Conservation (phyloP, 2,113 vertebrate species). For the Lipophrys pholis region DNA sequence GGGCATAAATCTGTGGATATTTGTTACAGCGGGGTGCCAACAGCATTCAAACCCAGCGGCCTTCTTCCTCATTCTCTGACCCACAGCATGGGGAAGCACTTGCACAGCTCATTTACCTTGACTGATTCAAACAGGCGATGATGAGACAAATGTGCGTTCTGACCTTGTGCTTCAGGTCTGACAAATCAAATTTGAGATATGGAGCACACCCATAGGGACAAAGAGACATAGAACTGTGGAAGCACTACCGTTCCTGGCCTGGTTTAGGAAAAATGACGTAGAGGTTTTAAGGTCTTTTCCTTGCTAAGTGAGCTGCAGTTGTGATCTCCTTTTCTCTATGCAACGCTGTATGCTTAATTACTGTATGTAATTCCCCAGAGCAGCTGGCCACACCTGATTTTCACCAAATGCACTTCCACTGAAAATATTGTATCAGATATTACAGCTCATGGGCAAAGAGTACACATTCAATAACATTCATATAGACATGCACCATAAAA, state of each 20-base stretch:
- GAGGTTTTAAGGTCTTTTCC: constrained; percentile 29
- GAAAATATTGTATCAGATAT: constrained; percentile 13
- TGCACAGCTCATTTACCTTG: constrained; percentile 42
- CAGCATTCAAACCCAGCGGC: constrained; percentile 12
- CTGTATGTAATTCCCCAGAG: constrained; percentile 22
- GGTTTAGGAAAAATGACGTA: constrained; percentile 27
- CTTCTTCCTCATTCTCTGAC: constrained; percentile 48
- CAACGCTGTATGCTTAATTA: constrained; percentile 40
- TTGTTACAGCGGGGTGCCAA: constrained; percentile 21
- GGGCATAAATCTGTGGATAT: constrained; percentile 11
- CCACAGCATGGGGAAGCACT: constrained; percentile 32
- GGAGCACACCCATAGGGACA: constrained; percentile 10
- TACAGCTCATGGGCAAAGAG: neutral
- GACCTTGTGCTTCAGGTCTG: constrained; percentile 22
- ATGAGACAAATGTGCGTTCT: constrained; percentile 20
- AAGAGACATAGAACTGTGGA: constrained; percentile 2
- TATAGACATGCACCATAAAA: neutral
- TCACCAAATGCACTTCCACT: constrained; percentile 7
- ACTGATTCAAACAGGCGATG: constrained; percentile 28
- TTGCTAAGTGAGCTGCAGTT: constrained; percentile 10
- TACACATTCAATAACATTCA: constrained; percentile 19
- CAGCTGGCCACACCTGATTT: constrained; percentile 22
- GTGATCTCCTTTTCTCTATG: constrained; percentile 4
- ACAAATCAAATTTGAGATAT: constrained; percentile 25
- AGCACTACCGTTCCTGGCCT: constrained; percentile 8